A percentile compares a stretch with the other conserved stretches of the same genome.
phyloP scores from a whole-genome alignment of 2,888 invertebrate species.

The Salticus scenicus region DNA sequence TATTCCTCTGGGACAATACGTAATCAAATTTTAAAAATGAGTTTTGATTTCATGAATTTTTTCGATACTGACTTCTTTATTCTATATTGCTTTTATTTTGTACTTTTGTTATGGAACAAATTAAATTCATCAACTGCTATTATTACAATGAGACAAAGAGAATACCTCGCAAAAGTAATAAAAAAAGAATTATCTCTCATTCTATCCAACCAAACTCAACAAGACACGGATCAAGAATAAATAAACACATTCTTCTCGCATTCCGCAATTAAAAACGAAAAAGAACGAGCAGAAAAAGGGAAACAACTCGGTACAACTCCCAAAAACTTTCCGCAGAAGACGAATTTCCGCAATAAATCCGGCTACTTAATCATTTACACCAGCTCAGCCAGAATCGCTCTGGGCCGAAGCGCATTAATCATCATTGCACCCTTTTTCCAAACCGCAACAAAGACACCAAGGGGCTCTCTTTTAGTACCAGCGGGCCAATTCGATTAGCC shows the following conservation, averaged over 20 bases:
- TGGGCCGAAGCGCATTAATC: constrained; percentile 50
- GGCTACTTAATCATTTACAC: constrained; percentile 60
- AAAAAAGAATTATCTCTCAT: too few species aligned
- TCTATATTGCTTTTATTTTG: too few species aligned
- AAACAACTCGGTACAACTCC: constrained; percentile 5
- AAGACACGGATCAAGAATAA: background rate
- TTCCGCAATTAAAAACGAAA: background rate
- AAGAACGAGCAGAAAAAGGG: background rate
- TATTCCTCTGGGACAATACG: too few species aligned
- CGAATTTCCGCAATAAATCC: constrained; percentile 44
- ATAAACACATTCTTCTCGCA: constrained; percentile 1
- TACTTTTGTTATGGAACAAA: too few species aligned
- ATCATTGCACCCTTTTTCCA: constrained; percentile 49
- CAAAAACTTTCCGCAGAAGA: constrained; percentile 2
- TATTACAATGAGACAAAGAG: too few species aligned
- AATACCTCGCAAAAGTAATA: too few species aligned
- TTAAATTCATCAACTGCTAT: too few species aligned
- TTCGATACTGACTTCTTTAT: too few species aligned
- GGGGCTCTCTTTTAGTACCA: constrained; percentile 54
- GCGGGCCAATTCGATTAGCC: constrained; percentile 65
- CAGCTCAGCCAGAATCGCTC: constrained; percentile 19
- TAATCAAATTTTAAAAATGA: too few species aligned
- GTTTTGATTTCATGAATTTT: too few species aligned
- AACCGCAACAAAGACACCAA: background rate
- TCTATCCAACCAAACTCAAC: background rate